Percentiles rank a stretch among this genome's conserved stretches.
Evolutionary conservation across 1,140 invertebrate genomes (phyloP).

Genomic region (Holotrichia oblita): DNA sequence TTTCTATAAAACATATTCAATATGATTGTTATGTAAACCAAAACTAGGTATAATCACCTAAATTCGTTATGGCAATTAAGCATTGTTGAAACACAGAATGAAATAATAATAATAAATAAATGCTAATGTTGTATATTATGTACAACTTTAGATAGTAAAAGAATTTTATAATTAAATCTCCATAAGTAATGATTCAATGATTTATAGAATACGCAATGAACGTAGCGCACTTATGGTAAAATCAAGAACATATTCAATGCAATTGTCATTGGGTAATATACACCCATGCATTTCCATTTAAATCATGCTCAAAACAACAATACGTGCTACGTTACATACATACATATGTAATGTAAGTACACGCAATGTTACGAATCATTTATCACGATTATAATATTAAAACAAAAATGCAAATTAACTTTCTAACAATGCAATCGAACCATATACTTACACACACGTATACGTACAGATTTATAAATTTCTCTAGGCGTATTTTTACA

Average conservation of each 20-base stretch:
- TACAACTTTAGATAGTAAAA: too few relatives aligned
- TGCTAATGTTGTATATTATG: too few relatives aligned
- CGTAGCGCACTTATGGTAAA: neutral
- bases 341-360: neutral
- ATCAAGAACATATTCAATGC: neutral
- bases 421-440: neutral
- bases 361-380: neutral
- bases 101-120: too few relatives aligned
- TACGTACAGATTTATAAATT: neutral
- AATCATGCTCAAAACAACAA: neutral
- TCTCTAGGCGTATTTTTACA: too few relatives aligned
- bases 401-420: conserved; percentile 12
- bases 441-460: neutral
- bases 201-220: too few relatives aligned
- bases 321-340: neutral
- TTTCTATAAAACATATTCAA: too few relatives aligned
- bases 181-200: too few relatives aligned
- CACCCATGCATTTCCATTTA: conserved; percentile 5
- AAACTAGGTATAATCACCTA: too few relatives aligned
- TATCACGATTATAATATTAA: neutral
- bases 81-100: too few relatives aligned
- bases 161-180: too few relatives aligned
- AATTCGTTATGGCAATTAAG: too few relatives aligned
- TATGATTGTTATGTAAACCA: too few relatives aligned
- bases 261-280: neutral